Evolutionary conservation across 2,113 vertebrate genomes (phyloP), one percentile per base, ranked within the genome.

Genomic region (Gallinago paraguaiae): DNA sequence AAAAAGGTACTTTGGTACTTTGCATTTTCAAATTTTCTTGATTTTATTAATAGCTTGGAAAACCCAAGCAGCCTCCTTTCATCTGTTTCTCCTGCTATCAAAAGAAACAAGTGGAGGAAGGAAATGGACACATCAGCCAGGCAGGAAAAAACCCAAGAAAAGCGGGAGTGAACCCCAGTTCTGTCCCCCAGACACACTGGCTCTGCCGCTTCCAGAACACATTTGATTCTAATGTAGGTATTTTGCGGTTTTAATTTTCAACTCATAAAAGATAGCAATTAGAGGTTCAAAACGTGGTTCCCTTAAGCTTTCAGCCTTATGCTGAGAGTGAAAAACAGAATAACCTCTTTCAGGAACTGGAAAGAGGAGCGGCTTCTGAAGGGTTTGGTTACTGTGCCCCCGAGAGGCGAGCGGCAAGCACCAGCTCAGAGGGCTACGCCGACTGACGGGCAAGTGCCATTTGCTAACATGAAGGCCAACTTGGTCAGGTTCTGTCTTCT

Each of bases 171-270:
- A 92, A 61, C 43, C 63, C 46, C 63, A 43, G 27, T 79, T 15
- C 18, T 41, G 17, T n/a, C 64, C 80, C 65, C 24, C 54, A 51
- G 12, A 33, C 1, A 59, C 19, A 7, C 0, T 1, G 4, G 30
- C 50, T 81, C 77, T 85, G 63, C 54, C 51, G 65, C 56, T 39
- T 25, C 43, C 0, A 67, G 30, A 59, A 30, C 13, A 90, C 37
- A 33, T 39, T n/a, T 60, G 13, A 27, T 37, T 81, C n/a, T 37
- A 43, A 31, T 0, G 1, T 1, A 41, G 13, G 1, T 13, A 12
- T 30, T 37, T 24, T 45, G 25, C 51, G 10, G 0, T 43, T 79
- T 82, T 65, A 15, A 72, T 39, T 76, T 81, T 28, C 45, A 57
- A 57, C 7, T 9, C 37, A 53, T 3, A 60, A 23, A 65, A 53